Conservation (phyloP, 2,113 vertebrate genomes). For the Indicator maculatus region DNA sequence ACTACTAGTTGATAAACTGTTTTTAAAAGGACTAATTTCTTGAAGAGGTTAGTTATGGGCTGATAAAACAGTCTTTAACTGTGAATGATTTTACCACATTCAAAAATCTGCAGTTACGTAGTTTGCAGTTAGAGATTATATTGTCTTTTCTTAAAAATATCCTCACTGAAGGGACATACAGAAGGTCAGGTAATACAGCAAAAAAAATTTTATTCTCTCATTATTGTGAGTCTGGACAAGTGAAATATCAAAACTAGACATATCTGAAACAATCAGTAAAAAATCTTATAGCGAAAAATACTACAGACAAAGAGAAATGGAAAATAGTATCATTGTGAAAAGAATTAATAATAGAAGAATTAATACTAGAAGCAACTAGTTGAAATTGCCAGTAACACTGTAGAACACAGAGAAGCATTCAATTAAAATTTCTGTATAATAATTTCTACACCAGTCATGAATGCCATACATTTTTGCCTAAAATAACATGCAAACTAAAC, state of each 20-base stretch:
- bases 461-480: not conserved
- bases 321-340: not conserved
- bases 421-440: not conserved
- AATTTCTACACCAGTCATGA: not conserved
- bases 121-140: not conserved
- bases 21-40: not conserved
- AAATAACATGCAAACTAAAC: not conserved
- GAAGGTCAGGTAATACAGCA: not conserved
- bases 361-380: not conserved
- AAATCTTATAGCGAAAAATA: not conserved
- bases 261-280: not conserved
- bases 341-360: not conserved
- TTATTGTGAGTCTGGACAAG: not conserved
- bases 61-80: not conserved
- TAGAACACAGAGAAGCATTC: not conserved
- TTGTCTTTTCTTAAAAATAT: not conserved
- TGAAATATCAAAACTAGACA: not conserved
- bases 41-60: not conserved
- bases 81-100: not conserved
- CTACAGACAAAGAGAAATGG: not conserved
- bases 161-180: not conserved
- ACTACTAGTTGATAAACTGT: not conserved
- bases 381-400: not conserved
- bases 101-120: not conserved
- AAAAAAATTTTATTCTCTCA: not conserved